These are phyloP conservation scores for Peromyscus melanophrys DNA, from an alignment of 2,797 vertebrate species.

Conservation along the genomic window DNA sequence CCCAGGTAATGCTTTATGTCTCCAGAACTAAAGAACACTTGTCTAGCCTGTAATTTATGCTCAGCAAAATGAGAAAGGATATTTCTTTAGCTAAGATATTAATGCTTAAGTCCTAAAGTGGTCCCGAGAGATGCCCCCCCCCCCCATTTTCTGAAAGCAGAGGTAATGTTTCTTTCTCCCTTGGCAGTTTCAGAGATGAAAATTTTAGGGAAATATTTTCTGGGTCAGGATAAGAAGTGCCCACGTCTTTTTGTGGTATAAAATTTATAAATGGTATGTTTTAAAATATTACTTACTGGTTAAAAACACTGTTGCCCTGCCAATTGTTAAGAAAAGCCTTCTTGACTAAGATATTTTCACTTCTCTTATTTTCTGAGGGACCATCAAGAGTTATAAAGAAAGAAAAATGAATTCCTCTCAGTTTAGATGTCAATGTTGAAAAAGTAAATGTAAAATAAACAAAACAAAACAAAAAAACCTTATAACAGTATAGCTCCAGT, in stretches of 20 bases:
- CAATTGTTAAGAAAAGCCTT: not conserved
- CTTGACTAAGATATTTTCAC: not conserved
- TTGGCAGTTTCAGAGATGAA: constrained; percentile 39
- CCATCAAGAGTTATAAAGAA: not conserved
- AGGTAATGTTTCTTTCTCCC: not conserved
- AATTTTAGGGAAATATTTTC: constrained; percentile 57
- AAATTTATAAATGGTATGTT: not conserved
- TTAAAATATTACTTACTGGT: not conserved
- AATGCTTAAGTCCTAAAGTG: constrained; percentile 60
- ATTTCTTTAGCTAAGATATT: constrained; percentile 76
- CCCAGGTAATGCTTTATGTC: constrained; percentile 72
- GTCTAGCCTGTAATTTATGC: constrained; percentile 70
- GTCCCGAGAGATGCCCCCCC: not conserved
- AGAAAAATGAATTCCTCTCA: not conserved
- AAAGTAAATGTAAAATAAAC: not conserved
- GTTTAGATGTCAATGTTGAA: not conserved
- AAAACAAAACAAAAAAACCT: not conserved
- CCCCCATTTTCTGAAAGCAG: constrained; percentile 50
- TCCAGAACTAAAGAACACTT: constrained; percentile 65
- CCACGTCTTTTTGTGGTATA: not conserved
- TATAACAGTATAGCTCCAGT: not conserved
- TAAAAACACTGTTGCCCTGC: not conserved
- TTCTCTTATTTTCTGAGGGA: constrained; percentile 22
- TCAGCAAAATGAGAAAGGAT: constrained; percentile 59
- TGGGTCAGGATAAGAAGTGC: not conserved